Evolutionary conservation across 2,888 invertebrate genomes (phyloP), one percentile per base, ranked within the genome.

Genomic region (Conus canariensis): DNA sequence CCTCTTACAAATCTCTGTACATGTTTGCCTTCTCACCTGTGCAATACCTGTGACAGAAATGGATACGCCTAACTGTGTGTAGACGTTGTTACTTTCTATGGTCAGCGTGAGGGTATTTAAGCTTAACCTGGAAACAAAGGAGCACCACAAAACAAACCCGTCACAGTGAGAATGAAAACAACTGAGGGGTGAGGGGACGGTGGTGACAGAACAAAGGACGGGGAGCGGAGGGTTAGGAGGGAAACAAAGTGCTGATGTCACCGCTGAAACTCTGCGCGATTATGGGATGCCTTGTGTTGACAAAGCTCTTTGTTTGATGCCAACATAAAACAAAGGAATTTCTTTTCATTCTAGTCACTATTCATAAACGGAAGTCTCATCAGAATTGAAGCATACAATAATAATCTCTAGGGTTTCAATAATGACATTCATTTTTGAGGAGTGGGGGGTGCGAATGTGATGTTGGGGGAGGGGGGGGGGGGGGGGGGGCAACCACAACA

Each of bases 1-100:
- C 70, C 70, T 70, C 19, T 22, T 64, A 64, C 16, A 16, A 64
- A 14, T 64, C 64, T 4, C 30, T 45, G 10, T 10, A 30, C 30
- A 80, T 30, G 10, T 30, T 12, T 60, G 25, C 14, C 10, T 67
- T 80, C 92, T 92, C 91, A 99, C 99, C 97, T 99, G 99, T 89
- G 99, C 99, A 94, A 99, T 99, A 92, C 99, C 99, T 67, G 99
- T 99, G 70, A 99, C 99, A 58, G 99, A 99, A 96, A 99, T 99
- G 45, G 99, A 99, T 59, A 99, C 99, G 90, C 99, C 99, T 96
- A 99, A 98, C 95, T 98, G 98, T 83, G 99, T 99, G 96, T 99
- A 99, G 10, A 99, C 99, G 89, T 98, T 98, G 14, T 98, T 98
- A 94, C 98, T 98, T 96, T 99, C 98, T 90, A 99, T 99, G 96